Base-by-base conservation (phyloP, 2,888 invertebrate genomes). In the Amblyjoppa proteus region DNA sequence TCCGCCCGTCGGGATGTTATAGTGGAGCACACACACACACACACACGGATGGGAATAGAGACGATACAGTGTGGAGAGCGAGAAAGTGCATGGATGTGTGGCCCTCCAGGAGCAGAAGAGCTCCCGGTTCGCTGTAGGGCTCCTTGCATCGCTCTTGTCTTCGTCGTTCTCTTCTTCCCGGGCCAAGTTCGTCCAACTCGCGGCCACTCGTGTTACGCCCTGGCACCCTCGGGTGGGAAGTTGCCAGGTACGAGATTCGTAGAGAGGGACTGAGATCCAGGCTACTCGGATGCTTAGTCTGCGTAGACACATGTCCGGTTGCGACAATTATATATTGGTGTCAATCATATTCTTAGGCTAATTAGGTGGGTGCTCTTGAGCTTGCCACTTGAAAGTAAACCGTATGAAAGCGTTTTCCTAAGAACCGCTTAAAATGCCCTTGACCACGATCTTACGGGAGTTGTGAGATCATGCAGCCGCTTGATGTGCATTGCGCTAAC, bases 271-370 rank as follows among this genome's bases (percentile, higher is more conserved):
- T 31, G 16, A 25, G 11, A 31, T 64, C 64, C 64, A 53, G 28
- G 41, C 45, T 68, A 34, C 77, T 88, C 90, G 89, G 91, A 91
- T 94, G 93, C 93, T 93, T 94, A 93, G 92, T 93, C 93, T 93
- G 93, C 93, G 93, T 93, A 92, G 93, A 91, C 90, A 89, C 0
- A 2, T 89, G 84, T 87, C 88, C 90, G 20, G 25, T 25, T 53
- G 53, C 53, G n/a, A 56, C 20, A 56, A n/a, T 56, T 25, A n/a
- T 9, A 20, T 11, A 9, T 41, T 11, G 9, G 9, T 9, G 41
- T 41, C 11, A 9, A 9, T 11, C 41, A 11, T 41, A 1, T 41
- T 11, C 11, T 41, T 7, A 1, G 9, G 11, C 0, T 38, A 7
- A 38, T 38, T 38, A 4, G 41, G 41, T 41, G 41, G 38, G 38